These are phyloP conservation scores for Pachydiplax longipennis DNA, from an alignment of 2,888 invertebrate genomes.

Conservation along the genomic window DNA sequence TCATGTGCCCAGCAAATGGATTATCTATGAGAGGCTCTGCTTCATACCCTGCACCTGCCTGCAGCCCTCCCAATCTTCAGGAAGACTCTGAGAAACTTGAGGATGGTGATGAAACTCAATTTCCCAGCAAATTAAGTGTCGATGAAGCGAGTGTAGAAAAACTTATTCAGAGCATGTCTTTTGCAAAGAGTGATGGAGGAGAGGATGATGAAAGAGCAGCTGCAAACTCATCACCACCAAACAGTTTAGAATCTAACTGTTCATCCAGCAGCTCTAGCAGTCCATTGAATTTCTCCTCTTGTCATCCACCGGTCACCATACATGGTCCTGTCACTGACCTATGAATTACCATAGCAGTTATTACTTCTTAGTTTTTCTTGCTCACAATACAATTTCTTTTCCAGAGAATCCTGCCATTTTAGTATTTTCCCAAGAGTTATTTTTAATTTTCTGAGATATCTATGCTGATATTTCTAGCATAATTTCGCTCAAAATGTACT, in stretches of 20 bases:
- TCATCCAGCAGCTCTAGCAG: neutral
- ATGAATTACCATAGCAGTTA: neutral
- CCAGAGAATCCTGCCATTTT: too few species aligned
- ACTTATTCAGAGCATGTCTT: neutral
- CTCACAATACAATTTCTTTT: neutral
- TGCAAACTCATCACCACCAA: neutral
- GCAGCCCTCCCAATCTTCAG: neutral
- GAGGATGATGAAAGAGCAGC: neutral
- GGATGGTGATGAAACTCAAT: neutral
- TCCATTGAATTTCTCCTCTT: neutral
- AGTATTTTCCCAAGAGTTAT: too few species aligned
- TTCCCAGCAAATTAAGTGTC: neutral
- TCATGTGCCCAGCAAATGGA: neutral
- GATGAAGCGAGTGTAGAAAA: neutral
- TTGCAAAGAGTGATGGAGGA: neutral
- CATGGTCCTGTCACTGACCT: constrained; percentile 21
- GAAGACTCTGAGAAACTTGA: neutral
- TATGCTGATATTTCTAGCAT: too few species aligned
- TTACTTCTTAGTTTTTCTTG: neutral
- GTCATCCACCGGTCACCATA: constrained; percentile 9
- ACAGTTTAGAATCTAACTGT: constrained; percentile 10
- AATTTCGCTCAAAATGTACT: too few species aligned
- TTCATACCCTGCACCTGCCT: neutral
- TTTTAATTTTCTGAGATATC: too few species aligned
- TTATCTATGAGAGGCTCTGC: neutral